These are phyloP conservation scores for Chiridota heheva DNA, from an alignment of 35 echinoderm and acorn worm species.

Conservation along the genomic window DNA sequence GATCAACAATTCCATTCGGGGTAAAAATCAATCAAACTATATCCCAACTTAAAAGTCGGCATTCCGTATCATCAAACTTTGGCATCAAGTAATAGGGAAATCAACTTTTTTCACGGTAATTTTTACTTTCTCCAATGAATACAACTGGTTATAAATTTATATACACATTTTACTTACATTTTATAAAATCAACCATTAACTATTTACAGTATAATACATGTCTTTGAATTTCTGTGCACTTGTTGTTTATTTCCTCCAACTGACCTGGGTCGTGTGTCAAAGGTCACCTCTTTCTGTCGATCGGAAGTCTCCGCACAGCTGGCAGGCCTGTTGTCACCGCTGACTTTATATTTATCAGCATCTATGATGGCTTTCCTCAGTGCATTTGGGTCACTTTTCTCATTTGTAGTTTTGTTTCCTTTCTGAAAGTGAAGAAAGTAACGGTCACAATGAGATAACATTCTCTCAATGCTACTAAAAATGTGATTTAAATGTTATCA, in stretches of 20 bases:
- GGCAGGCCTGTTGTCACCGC: neutral
- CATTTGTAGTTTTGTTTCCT: constrained; percentile 78
- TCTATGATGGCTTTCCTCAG: constrained; percentile 84
- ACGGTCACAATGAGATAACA: neutral
- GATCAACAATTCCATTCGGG: no score
- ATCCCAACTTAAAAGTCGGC: no score
- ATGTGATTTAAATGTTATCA: no score
- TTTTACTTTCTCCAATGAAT: no score
- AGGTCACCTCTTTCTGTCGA: neutral
- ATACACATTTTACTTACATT: no score
- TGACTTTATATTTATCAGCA: constrained; percentile 69
- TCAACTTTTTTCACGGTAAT: no score
- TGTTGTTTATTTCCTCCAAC: constrained; percentile 2
- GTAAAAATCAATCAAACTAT: no score
- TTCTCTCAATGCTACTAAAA: neutral
- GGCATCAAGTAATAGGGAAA: no score
- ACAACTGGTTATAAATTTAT: no score
- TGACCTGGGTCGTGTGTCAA: constrained; percentile 2
- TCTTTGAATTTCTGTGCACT: constrained; percentile 19
- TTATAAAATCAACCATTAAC: no score
- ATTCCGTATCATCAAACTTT: no score
- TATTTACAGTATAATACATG: constrained; percentile 28
- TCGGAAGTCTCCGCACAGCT: constrained; percentile 31
- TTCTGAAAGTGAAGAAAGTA: constrained; percentile 38
- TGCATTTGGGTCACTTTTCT: constrained; percentile 89